These are phyloP conservation scores for Tenthredo scrophulariae DNA, from an alignment of 2,888 invertebrate genomes.

Conservation along the genomic window DNA sequence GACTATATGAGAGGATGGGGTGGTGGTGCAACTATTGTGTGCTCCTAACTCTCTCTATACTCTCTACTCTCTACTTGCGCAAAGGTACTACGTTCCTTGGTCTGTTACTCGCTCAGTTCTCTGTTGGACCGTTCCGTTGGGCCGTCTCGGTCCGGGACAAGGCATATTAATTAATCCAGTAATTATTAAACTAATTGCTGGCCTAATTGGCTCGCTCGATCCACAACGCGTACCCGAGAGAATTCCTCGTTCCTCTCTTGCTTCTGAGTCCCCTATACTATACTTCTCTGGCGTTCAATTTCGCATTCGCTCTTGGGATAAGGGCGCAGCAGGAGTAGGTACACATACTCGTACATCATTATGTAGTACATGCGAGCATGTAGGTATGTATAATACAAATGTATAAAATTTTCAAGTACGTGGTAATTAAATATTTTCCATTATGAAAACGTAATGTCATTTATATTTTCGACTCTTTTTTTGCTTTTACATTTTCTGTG, in stretches of 20 bases:
- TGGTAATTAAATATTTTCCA: slow-evolving; percentile 5
- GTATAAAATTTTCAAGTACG: neutral
- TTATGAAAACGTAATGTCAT: neutral
- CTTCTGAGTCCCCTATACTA: neutral
- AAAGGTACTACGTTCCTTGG: neutral
- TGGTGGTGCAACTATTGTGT: slow-evolving; percentile 38
- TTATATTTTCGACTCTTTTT: neutral
- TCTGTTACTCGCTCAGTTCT: neutral
- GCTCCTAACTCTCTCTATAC: neutral
- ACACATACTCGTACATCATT: neutral
- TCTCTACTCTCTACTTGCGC: neutral
- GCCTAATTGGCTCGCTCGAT: slow-evolving; percentile 63
- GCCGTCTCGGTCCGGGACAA: slow-evolving; percentile 48
- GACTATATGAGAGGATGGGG: neutral
- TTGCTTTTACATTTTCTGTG: neutral
- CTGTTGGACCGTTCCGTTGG: slow-evolving; percentile 23
- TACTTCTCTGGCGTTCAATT: neutral
- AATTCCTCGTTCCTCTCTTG: neutral
- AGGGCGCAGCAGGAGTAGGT: neutral
- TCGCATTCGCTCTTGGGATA: slow-evolving; percentile 4
- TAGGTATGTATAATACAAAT: neutral
- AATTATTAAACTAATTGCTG: slow-evolving; percentile 72
- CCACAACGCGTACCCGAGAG: slow-evolving; percentile 39
- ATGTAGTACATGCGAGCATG: neutral
- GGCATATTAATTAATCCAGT: slow-evolving; percentile 69